These are phyloP conservation scores for Clivina fossor DNA, from an alignment of 2,888 invertebrate species.

Conservation along the genomic window DNA sequence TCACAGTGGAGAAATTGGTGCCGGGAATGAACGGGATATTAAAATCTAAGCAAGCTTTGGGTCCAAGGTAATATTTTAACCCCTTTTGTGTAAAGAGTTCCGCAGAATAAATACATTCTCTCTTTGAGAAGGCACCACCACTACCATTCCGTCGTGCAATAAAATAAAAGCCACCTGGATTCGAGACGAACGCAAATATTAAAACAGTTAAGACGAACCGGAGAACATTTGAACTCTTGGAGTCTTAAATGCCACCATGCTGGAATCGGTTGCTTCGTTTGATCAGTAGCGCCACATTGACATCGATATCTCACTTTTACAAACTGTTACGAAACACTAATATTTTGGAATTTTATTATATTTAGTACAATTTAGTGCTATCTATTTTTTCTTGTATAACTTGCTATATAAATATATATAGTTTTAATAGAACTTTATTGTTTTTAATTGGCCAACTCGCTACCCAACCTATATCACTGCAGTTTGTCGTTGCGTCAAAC, in stretches of 20 bases:
- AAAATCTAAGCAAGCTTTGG: slow-evolving; percentile 14
- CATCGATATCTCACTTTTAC: slow-evolving; percentile 27
- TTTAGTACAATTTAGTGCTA: too few species aligned
- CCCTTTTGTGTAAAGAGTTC: slow-evolving; percentile 32
- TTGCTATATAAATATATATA: too few species aligned
- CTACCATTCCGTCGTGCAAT: slow-evolving; percentile 25
- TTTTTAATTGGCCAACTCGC: too few species aligned
- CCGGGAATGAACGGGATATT: too few species aligned
- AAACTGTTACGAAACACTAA: slow-evolving; percentile 19
- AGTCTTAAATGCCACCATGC: slow-evolving; percentile 9
- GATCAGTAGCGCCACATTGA: slow-evolving; percentile 20
- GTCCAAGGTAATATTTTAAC: slow-evolving; percentile 28
- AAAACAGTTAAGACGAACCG: slow-evolving; percentile 29
- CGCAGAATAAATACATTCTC: slow-evolving; percentile 33
- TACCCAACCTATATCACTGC: too few species aligned
- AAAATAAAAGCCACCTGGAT: slow-evolving; percentile 32
- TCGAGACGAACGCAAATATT: slow-evolving; percentile 28
- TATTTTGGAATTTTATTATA: too few species aligned
- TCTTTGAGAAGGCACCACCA: too few species aligned
- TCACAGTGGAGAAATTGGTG: too few species aligned
- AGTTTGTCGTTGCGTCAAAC: too few species aligned
- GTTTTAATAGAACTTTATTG: too few species aligned
- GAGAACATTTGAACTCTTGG: slow-evolving; percentile 21
- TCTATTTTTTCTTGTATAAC: too few species aligned
- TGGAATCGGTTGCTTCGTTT: slow-evolving; percentile 1